Percentiles rank a stretch among this genome's conserved stretches.
These are phyloP conservation scores for Gymnocypris eckloni DNA, from an alignment of 2,797 vertebrate genomes.

Conservation along the genomic window DNA sequence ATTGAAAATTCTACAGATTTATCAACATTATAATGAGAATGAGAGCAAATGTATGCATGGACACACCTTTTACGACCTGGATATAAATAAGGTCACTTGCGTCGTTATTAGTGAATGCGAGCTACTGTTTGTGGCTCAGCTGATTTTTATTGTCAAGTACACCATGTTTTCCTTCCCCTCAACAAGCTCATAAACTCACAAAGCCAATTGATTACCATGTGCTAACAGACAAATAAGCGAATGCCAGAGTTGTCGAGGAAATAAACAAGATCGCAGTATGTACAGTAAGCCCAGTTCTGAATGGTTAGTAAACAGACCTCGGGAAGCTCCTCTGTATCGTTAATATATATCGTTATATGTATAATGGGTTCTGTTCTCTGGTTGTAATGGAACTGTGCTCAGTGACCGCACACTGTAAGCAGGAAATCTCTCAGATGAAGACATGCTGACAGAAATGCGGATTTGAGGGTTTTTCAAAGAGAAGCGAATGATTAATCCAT, in stretches of 20 bases:
- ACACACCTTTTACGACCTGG: not conserved
- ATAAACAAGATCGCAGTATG: slow-evolving; percentile 9
- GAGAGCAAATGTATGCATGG: too few species aligned
- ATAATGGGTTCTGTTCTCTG: not conserved
- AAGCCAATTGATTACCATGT: slow-evolving; percentile 44
- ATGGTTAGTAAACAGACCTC: slow-evolving; percentile 19
- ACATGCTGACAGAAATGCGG: slow-evolving; percentile 26
- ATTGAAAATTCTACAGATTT: too few species aligned
- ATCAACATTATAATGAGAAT: too few species aligned
- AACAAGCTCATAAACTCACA: slow-evolving; percentile 30
- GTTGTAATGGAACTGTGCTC: slow-evolving; percentile 4
- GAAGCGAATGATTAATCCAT: slow-evolving; percentile 8
- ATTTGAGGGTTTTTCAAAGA: slow-evolving; percentile 29
- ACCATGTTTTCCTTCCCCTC: slow-evolving; percentile 30
- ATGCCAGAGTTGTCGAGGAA: slow-evolving; percentile 10
- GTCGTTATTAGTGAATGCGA: not conserved
- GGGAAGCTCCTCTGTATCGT: not conserved
- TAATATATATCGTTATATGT: not conserved
- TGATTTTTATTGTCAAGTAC: slow-evolving; percentile 25
- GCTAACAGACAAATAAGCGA: slow-evolving; percentile 15
- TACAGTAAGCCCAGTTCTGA: not conserved
- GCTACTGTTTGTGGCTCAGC: not conserved
- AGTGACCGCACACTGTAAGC: slow-evolving; percentile 30
- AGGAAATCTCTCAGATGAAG: slow-evolving; percentile 33
- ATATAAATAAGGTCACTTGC: not conserved